These are phyloP conservation scores for Tamias sibiricus DNA, from an alignment of 2,113 vertebrate species.

Conservation along the genomic window DNA sequence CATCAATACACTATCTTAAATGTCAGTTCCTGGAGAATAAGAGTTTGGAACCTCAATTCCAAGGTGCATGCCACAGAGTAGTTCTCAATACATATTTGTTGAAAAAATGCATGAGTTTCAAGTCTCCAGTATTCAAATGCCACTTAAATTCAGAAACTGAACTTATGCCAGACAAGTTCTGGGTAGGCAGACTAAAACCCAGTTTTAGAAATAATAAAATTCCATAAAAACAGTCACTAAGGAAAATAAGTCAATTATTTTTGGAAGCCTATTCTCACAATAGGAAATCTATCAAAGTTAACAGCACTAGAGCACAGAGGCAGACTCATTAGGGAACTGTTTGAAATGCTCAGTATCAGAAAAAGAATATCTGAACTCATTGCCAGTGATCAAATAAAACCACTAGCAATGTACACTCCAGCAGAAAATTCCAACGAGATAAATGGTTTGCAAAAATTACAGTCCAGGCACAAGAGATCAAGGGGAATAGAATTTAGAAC, in stretches of 20 bases:
- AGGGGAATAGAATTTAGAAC: slow-evolving; percentile 67
- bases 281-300: slow-evolving; percentile 71
- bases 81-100: neutral
- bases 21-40: neutral
- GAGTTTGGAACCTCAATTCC: neutral
- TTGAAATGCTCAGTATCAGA: slow-evolving; percentile 61
- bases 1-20: no score
- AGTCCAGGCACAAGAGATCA: slow-evolving; percentile 46
- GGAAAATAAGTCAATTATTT: slow-evolving; percentile 68
- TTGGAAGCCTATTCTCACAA: slow-evolving; percentile 59
- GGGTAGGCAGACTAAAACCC: slow-evolving; percentile 46
- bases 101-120: neutral
- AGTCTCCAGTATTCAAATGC: neutral
- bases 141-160: neutral
- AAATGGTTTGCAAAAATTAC: slow-evolving; percentile 66
- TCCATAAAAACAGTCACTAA: slow-evolving; percentile 57
- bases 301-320: slow-evolving; percentile 21
- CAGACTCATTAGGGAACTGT: slow-evolving; percentile 59
- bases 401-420: slow-evolving; percentile 37
- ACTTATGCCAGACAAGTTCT: neutral
- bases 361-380: slow-evolving; percentile 61
- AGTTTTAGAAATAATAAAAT: slow-evolving; percentile 63
- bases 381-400: slow-evolving; percentile 76
- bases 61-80: neutral
- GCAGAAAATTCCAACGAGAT: slow-evolving; percentile 64